Conservation (phyloP, 2,888 invertebrate genomes). For the Rhingia campestris region DNA sequence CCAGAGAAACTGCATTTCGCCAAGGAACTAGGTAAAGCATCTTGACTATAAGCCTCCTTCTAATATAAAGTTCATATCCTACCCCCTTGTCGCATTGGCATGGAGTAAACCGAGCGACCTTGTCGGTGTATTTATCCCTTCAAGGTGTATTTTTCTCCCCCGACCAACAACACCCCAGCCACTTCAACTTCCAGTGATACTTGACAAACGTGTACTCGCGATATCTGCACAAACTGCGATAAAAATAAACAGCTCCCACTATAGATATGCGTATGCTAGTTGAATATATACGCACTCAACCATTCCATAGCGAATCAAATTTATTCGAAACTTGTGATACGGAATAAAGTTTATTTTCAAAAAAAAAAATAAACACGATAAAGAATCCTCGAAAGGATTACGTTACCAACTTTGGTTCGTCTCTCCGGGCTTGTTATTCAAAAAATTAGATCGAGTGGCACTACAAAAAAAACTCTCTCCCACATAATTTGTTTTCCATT, state of each 20-base stretch:
- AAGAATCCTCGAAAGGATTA: slow-evolving; percentile 41
- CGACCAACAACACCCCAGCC: slow-evolving; percentile 20
- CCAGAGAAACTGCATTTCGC: background rate
- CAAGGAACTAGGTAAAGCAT: slow-evolving; percentile 27
- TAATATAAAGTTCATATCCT: slow-evolving; percentile 5
- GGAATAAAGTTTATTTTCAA: slow-evolving; percentile 26
- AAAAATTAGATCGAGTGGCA: slow-evolving; percentile 51
- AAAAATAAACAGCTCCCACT: slow-evolving; percentile 7
- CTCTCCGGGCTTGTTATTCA: slow-evolving; percentile 30
- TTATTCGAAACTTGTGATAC: slow-evolving; percentile 57
- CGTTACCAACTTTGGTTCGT: slow-evolving; percentile 23
- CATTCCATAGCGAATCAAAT: slow-evolving; percentile 38
- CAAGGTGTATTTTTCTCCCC: slow-evolving; percentile 6
- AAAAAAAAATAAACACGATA: slow-evolving; percentile 3
- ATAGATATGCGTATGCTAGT: background rate
- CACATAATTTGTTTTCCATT: slow-evolving; percentile 53
- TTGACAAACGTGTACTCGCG: slow-evolving; percentile 16
- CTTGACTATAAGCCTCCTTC: slow-evolving; percentile 3
- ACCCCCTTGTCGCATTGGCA: background rate
- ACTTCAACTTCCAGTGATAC: slow-evolving; percentile 35
- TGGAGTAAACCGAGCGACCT: background rate
- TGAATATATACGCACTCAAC: slow-evolving; percentile 33
- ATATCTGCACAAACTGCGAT: slow-evolving; percentile 16
- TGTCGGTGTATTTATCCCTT: background rate
- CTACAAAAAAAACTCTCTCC: slow-evolving; percentile 15